phyloP scores from a whole-genome alignment of 2,888 invertebrate genomes.

The Conops quadrifasciatus region DNA sequence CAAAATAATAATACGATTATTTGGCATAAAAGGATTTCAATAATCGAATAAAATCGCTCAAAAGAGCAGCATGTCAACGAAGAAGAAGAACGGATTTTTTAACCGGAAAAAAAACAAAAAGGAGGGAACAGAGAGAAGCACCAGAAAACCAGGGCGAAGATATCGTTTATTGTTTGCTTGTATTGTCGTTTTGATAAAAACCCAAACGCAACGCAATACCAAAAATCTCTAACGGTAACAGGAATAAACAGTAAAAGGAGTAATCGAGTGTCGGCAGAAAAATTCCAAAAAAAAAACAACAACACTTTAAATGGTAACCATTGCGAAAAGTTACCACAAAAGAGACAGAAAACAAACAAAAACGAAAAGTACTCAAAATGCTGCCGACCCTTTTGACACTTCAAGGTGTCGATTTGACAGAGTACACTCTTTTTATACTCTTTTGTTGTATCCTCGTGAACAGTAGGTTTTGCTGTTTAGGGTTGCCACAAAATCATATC shows the following conservation, averaged over 20 bases:
- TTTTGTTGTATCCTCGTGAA: background rate
- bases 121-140: background rate
- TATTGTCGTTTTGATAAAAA: background rate
- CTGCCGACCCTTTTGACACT: background rate
- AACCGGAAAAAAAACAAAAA: background rate
- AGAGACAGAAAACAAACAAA: background rate
- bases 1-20: conserved; percentile 34
- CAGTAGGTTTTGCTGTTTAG: background rate
- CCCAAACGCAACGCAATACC: background rate
- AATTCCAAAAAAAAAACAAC: background rate
- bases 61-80: conserved; percentile 25
- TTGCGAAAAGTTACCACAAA: background rate
- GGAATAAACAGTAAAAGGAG: background rate
- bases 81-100: conserved; percentile 3
- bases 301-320: no score
- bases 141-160: background rate
- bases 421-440: background rate
- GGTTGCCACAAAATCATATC: no score
- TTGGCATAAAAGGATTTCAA: conserved; percentile 24
- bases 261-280: background rate
- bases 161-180: background rate
- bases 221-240: background rate
- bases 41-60: conserved; percentile 32
- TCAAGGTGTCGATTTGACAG: conserved; percentile 29
- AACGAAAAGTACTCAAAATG: background rate